Evolutionary conservation across 2,888 invertebrate species (phyloP).

Genomic region (Sphaeridia pumilis): DNA sequence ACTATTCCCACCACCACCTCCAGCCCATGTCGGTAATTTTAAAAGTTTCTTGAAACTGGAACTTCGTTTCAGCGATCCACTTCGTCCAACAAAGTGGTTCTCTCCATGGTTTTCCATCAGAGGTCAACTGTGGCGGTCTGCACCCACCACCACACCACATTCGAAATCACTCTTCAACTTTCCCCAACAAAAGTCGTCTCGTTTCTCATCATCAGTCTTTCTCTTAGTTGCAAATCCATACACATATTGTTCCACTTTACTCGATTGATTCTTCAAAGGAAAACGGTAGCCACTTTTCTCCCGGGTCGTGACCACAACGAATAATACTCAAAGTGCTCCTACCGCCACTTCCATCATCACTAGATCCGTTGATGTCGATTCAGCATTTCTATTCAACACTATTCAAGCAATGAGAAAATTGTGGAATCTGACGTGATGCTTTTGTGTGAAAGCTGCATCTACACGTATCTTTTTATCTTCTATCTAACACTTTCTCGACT

Average conservation of each 20-base stretch:
- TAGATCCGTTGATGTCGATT: background rate
- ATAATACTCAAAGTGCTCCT: background rate
- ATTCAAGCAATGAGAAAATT: no score
- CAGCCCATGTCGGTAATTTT: conserved; percentile 41
- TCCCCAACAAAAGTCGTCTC: background rate
- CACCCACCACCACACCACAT: conserved; percentile 18
- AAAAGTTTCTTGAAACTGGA: conserved; percentile 48
- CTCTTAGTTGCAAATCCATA: background rate
- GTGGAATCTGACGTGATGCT: no score
- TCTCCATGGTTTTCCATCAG: conserved; percentile 39
- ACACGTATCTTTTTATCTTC: no score
- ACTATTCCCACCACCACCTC: no score
- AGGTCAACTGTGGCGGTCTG: conserved; percentile 14
- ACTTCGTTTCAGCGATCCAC: conserved; percentile 45
- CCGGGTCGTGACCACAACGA: background rate
- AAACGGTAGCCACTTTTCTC: background rate
- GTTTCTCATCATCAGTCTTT: background rate
- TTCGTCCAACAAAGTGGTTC: conserved; percentile 37
- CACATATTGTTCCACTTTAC: background rate
- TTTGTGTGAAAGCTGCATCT: no score
- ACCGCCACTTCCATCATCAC: background rate
- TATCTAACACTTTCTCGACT: no score
- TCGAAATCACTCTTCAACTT: conserved; percentile 4
- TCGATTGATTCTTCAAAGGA: background rate
- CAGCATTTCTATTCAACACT: background rate